phyloP scores from a whole-genome alignment of 2,113 vertebrate genomes.

The Malaclemys terrapin region DNA sequence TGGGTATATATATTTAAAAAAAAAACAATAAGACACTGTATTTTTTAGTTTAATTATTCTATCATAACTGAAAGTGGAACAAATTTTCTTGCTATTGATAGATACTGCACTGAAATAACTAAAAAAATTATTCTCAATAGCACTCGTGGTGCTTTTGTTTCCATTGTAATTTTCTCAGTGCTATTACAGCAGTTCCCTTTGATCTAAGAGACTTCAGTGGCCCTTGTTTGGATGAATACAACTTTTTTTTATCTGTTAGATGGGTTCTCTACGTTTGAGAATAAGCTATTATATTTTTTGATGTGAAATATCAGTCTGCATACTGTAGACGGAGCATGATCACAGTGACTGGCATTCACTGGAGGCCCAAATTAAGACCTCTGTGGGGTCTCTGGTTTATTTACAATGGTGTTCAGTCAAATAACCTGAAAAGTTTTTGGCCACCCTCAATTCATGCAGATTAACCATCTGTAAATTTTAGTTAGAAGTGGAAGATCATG shows the following conservation, averaged over 20 bases:
- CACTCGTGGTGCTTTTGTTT: neutral
- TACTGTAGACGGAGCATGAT: neutral
- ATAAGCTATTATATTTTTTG: neutral
- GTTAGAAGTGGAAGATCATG: neutral
- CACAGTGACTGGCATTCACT: neutral
- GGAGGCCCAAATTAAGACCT: neutral
- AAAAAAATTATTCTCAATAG: neutral
- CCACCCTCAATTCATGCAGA: neutral
- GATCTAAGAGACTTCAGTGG: neutral
- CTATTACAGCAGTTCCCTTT: neutral
- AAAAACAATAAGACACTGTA: neutral
- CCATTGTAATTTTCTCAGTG: neutral
- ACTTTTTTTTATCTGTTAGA: accelerated
- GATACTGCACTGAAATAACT: neutral
- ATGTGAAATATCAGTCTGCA: neutral
- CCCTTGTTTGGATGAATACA: neutral
- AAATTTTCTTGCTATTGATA: neutral
- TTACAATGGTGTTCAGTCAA: neutral
- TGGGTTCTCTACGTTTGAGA: neutral
- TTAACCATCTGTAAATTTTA: neutral
- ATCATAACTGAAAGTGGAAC: neutral
- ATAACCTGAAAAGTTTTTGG: neutral
- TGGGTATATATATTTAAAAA: neutral
- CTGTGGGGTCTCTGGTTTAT: neutral
- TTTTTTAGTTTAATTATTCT: conserved; percentile 1